These are phyloP conservation scores for Sorex fumeus DNA, from an alignment of 2,113 vertebrate genomes.

Conservation along the genomic window DNA sequence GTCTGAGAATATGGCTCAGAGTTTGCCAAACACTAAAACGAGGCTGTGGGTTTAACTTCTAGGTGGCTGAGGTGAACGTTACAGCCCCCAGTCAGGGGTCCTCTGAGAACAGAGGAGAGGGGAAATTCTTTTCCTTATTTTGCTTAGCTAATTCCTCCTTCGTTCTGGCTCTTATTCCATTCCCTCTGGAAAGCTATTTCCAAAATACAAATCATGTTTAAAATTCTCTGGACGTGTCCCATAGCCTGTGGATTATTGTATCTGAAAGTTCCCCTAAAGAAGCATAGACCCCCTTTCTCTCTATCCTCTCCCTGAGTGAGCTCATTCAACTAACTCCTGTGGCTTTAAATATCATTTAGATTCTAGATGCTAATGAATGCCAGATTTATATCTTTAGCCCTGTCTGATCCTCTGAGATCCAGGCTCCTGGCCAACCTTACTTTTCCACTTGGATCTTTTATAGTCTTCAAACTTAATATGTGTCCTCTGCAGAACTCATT, in stretches of 20 bases:
- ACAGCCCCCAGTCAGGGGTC: too few relatives aligned
- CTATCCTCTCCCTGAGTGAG: constrained; percentile 44
- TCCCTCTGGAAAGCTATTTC: constrained; percentile 38
- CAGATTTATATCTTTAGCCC: constrained; percentile 75
- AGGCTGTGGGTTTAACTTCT: too few relatives aligned
- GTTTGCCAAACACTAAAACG: too few relatives aligned
- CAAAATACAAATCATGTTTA: constrained; percentile 60
- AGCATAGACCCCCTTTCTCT: constrained; percentile 34
- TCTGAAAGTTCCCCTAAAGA: constrained; percentile 53
- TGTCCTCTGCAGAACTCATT: constrained; percentile 28
- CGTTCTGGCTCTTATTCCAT: neutral
- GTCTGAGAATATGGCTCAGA: too few relatives aligned
- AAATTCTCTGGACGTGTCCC: neutral
- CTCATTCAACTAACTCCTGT: constrained; percentile 45
- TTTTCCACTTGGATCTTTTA: constrained; percentile 68
- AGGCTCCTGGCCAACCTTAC: constrained; percentile 70
- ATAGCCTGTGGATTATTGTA: neutral
- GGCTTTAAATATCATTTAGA: constrained; percentile 71
- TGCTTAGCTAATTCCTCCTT: neutral
- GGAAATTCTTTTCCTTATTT: constrained; percentile 18
- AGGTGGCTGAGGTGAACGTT: too few relatives aligned
- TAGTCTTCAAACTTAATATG: constrained; percentile 54
- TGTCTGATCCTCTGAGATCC: constrained; percentile 55
- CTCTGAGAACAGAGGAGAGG: too few relatives aligned
- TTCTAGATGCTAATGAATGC: constrained; percentile 75